Base-by-base conservation (phyloP, 1,140 invertebrate species). In the Zaprionus gabonicus region DNA sequence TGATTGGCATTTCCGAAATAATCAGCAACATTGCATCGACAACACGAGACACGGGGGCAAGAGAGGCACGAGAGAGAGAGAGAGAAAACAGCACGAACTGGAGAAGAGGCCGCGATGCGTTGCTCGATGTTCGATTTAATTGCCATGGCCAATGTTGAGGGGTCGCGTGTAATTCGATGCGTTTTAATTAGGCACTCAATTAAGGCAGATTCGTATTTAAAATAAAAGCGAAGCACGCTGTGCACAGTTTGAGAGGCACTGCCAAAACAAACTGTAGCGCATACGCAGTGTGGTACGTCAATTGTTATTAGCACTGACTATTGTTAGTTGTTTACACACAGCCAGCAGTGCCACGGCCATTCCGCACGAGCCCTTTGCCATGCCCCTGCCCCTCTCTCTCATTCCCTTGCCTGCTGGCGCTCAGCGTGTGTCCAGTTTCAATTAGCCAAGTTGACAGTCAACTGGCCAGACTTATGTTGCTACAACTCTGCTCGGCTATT, bases 1-100 rank as follows among this genome's bases (percentile, higher is more conserved):
- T 75, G 85, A 90, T 90, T 82, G 85, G 85, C 86, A 90, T 90
- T 90, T 90, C 85, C 84, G 86, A 90, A 90, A 81, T 81, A 85
- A 88, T 90, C 85, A 81, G 85, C 78, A 59, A 49, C 60, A 38
- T 75, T 82, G 81, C 85, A 90, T 90, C 79, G 70, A 62, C 78
- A 73, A 49, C 63, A 44, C 10, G 31, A 34, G 31, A 34, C 31
- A 34, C 15, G 34, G 31, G 12, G 12, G 56, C 58, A 27, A 28
- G 12, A 20, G 59, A 49, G 15, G 51, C 51, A 31, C 53, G 25
- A 23, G 5, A 51, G 46, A 20, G 0, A 28, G 25, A 23, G 15
- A 12, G 46, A 20, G 34, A 38, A 38, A 49, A n/a, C 23, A 34
- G 60, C 71, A 74, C 71, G 71, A 74, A 74, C 46, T 63, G 58